Evolutionary conservation across 2,797 vertebrate genomes (phyloP), one percentile per base, ranked within the genome.

Genomic region (Cheirogaleus major): DNA sequence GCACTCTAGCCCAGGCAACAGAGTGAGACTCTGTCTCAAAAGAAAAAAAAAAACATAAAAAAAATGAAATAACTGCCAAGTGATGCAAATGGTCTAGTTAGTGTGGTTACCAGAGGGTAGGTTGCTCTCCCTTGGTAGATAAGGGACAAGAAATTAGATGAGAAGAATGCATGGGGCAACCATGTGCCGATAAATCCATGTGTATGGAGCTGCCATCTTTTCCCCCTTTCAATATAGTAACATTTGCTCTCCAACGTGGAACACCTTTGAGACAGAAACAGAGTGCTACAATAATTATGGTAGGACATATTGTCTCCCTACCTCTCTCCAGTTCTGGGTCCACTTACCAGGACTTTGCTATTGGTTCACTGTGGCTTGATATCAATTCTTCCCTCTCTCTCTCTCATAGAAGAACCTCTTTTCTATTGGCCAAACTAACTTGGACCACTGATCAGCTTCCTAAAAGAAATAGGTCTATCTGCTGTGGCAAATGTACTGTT

Each of bases 161-260:
- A 9, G 4, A 52, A 25, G 17, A 30, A n/a, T 9, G 35, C 0
- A 27, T 5, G 45, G 30, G 18, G 18, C 5, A 0, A 0, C 6
- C 20, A 4, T 17, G 15, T n/a, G 35, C n/a, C 50, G 2, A 67
- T 20, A n/a, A 22, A 27, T 2, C 17, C 18, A n/a, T 22, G 1
- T 5, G 1, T 3, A 8, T 0, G 22, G 41, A 38, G 11, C 27
- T 5, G 1, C 59, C 10, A 20, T 78, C 32, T 30, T 18, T 41
- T 25, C 22, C 11, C 38, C 17, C 5, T 11, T 43, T 55, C 45
- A 35, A 14, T 35, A 32, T 8, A 50, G 17, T 59, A 55, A 79
- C 18, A 15, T 2, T 63, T 18, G 12, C n/a, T 92, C 73, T 89
- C 25, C 35, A 75, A 50, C 1, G 6, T 22, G 72, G 13, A 70